A percentile compares a stretch with the other conserved stretches of the same genome.
Evolutionary conservation across 2,113 vertebrate species (phyloP).

Genomic region (Monopterus albus): DNA sequence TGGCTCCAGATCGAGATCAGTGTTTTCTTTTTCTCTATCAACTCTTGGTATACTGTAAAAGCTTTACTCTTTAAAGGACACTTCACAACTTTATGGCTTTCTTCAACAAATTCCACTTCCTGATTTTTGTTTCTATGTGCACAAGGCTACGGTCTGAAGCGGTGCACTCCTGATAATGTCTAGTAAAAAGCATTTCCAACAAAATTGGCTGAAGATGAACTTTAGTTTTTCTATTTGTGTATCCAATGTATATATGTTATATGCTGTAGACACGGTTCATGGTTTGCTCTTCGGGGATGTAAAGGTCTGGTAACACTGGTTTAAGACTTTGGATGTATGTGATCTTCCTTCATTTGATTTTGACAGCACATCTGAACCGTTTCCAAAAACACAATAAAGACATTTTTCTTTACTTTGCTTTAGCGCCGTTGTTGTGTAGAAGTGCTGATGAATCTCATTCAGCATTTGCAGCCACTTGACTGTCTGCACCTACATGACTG

Average conservation of each 20-base stretch:
- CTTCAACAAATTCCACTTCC: constrained; percentile 31
- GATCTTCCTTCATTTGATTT: too few relatives aligned
- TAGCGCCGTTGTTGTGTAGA: too few relatives aligned
- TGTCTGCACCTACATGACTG: too few relatives aligned
- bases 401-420: too few relatives aligned
- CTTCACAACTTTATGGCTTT: not conserved
- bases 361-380: too few relatives aligned
- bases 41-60: not conserved
- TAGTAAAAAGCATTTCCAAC: constrained; percentile 21
- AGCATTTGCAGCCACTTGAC: too few relatives aligned
- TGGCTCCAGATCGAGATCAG: not conserved
- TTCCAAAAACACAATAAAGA: too few relatives aligned
- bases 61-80: constrained; percentile 20
- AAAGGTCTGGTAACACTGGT: constrained; percentile 12
- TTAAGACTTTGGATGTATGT: constrained; percentile 49
- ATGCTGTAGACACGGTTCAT: not conserved
- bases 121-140: not conserved
- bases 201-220: constrained; percentile 29
- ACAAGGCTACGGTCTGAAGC: constrained; percentile 21
- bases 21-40: not conserved
- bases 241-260: not conserved
- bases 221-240: constrained; percentile 39
- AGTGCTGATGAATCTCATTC: too few relatives aligned
- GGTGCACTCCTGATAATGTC: constrained; percentile 10
- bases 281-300: constrained; percentile 12